These are phyloP conservation scores for Griposia aprilina DNA, from an alignment of 2,888 invertebrate species.

Conservation along the genomic window DNA sequence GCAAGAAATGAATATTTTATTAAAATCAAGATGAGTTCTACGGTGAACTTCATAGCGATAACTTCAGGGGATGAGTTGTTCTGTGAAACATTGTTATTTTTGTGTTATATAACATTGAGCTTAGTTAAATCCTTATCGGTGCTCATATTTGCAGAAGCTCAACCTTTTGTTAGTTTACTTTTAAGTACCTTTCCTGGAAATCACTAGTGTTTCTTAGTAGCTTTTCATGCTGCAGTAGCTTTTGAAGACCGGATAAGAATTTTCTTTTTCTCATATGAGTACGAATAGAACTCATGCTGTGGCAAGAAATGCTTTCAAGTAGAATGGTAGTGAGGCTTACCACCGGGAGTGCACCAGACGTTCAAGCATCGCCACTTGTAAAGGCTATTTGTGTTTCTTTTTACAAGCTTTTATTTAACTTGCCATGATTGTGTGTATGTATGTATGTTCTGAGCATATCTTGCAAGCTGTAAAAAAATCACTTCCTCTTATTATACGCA, in stretches of 20 bases:
- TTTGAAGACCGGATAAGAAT: neutral
- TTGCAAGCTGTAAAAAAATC: no score
- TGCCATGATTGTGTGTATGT: no score
- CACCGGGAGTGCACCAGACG: neutral
- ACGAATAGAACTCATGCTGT: neutral
- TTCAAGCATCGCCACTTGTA: no score
- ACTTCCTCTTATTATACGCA: no score
- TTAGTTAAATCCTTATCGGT: conserved; percentile 62
- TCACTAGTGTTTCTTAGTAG: neutral
- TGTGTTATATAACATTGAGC: conserved; percentile 61
- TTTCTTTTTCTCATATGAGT: no score
- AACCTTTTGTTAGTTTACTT: conserved; percentile 59
- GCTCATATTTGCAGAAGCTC: conserved; percentile 64
- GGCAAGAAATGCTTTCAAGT: neutral
- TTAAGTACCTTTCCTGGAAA: neutral
- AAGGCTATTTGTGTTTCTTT: no score
- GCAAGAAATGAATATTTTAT: conserved; percentile 58
- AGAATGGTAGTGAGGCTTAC: no score
- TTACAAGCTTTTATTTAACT: no score
- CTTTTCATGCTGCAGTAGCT: neutral
- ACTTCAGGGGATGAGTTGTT: conserved; percentile 34
- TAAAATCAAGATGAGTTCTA: conserved; percentile 64
- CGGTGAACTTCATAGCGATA: conserved; percentile 73
- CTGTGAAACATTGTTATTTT: conserved; percentile 15
- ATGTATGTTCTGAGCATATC: no score